Evolutionary conservation across 2,888 invertebrate species (phyloP).

Genomic region (Trissonchulus latispiculum): DNA sequence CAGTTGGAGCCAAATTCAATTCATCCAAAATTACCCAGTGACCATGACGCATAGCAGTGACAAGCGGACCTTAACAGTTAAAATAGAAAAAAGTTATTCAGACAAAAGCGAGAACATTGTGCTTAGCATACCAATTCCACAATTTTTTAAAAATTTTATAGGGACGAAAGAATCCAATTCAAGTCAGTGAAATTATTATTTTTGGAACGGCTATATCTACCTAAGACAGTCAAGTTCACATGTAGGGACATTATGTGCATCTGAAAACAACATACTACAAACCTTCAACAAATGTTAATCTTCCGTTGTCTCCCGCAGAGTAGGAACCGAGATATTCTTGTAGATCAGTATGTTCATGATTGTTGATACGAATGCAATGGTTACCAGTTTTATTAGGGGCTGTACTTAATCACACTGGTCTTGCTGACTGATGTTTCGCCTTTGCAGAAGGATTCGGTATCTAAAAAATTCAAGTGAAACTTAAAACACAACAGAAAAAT

Average conservation of each 20-base stretch:
- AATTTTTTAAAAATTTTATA: too few species aligned
- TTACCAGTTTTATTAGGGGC: conserved; percentile 86
- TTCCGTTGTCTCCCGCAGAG: conserved; percentile 69
- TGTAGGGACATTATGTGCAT: too few species aligned
- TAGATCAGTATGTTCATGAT: conserved; percentile 96
- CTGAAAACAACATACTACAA: too few species aligned
- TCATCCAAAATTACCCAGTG: conserved; percentile 98
- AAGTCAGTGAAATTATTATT: too few species aligned
- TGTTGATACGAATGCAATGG: conserved; percentile 85
- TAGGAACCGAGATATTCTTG: conserved; percentile 90
- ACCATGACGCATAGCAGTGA: conserved; percentile 92
- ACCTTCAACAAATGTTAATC: conserved; percentile 82
- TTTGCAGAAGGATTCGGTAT: conserved; percentile 77
- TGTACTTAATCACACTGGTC: conserved; percentile 89
- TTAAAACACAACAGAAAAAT: too few species aligned
- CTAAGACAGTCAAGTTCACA: too few species aligned
- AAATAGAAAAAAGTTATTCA: too few species aligned
- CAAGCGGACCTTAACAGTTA: conserved; percentile 65
- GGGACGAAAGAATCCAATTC: too few species aligned
- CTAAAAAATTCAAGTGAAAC: conserved; percentile 18
- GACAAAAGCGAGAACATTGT: too few species aligned
- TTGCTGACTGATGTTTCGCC: conserved; percentile 99
- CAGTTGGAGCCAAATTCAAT: conserved; percentile 91
- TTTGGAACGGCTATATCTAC: too few species aligned
- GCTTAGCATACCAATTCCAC: too few species aligned